Evolutionary conservation across 2,113 vertebrate species (phyloP).

Genomic region (Myodes glareolus): DNA sequence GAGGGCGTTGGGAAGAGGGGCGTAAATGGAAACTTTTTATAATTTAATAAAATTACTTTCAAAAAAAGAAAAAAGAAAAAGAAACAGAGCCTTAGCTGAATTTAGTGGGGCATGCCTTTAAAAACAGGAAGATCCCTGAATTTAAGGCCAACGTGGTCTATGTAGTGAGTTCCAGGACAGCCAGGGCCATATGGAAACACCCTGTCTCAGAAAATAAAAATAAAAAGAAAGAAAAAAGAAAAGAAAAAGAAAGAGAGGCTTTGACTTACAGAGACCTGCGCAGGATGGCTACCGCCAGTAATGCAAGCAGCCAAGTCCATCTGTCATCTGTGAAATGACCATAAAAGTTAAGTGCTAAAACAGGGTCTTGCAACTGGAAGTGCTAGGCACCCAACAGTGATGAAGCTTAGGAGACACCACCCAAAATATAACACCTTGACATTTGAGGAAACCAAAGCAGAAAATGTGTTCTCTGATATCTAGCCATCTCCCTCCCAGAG

Average conservation of each 20-base stretch:
- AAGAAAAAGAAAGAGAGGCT: background rate
- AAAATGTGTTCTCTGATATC: background rate
- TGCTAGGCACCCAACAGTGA: background rate
- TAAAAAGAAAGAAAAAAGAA: fast-evolving
- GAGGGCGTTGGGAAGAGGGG: too few species aligned
- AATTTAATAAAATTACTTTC: too few species aligned
- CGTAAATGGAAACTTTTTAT: too few species aligned
- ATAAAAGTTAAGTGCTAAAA: background rate
- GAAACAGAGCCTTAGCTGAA: background rate
- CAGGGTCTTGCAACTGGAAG: background rate
- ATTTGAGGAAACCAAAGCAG: background rate
- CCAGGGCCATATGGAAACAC: background rate
- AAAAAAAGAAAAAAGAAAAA: too few species aligned
- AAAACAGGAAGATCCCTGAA: background rate
- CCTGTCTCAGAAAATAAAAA: background rate
- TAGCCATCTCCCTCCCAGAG: background rate
- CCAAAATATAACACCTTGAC: background rate
- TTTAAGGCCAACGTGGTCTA: background rate
- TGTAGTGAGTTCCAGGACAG: background rate
- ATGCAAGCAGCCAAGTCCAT: background rate
- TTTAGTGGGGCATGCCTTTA: background rate
- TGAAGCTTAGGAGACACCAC: background rate
- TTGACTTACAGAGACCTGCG: background rate
- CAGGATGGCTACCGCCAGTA: background rate
- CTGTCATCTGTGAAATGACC: background rate